phyloP scores from a whole-genome alignment of 2,888 invertebrate species.

The Acleris sparsana region DNA sequence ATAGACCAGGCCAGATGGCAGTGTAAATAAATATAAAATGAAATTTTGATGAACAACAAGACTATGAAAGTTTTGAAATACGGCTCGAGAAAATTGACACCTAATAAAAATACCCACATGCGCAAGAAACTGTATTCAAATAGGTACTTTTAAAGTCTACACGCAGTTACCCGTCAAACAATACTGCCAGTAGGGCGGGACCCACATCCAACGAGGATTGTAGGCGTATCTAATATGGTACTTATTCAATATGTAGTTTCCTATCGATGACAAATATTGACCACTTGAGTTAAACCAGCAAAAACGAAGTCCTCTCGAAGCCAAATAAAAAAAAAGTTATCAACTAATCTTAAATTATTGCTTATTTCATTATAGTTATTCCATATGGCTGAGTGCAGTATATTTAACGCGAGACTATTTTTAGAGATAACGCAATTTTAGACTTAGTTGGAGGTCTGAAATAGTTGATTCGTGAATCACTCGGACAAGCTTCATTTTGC shows the following conservation, averaged over 20 bases:
- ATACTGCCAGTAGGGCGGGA: conserved; percentile 49
- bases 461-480: conserved; percentile 30
- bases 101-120: conserved; percentile 9
- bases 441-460: conserved; percentile 20
- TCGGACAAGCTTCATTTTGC: conserved; percentile 11
- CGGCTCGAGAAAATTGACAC: conserved; percentile 4
- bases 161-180: conserved; percentile 41
- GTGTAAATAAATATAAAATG: conserved; percentile 3
- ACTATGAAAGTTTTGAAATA: conserved; percentile 3
- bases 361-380: too few relatives aligned
- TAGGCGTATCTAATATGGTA: conserved; percentile 54
- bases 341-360: too few relatives aligned
- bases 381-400: not conserved
- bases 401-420: conserved; percentile 7
- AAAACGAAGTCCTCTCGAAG: conserved; percentile 8
- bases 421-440: conserved; percentile 18
- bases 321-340: too few relatives aligned
- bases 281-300: conserved; percentile 30
- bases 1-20: conserved; percentile 20
- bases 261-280: conserved; percentile 37
- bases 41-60: conserved; percentile 1
- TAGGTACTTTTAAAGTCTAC: conserved; percentile 28
- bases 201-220: conserved; percentile 50
- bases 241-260: conserved; percentile 49
- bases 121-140: not conserved